Percentiles rank a stretch among this genome's conserved stretches.
Conservation (phyloP, 2,797 vertebrate genomes). For the Enteromius viviparus region DNA sequence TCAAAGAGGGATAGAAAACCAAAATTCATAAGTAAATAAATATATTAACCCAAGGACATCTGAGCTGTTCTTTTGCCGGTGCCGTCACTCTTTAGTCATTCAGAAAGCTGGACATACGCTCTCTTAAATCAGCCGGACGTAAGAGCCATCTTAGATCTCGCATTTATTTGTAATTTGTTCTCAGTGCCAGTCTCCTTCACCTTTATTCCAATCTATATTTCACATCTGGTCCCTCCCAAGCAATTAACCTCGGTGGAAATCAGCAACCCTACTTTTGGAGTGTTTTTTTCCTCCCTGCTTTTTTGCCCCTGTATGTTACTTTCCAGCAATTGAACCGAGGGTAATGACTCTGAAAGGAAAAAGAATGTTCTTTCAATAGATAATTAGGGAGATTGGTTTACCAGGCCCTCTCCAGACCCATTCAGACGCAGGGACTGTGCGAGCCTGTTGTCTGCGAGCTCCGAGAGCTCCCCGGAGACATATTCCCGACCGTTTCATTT, state of each 20-base stretch:
- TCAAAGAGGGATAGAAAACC: too few species aligned
- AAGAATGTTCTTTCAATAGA: slow-evolving; percentile 85
- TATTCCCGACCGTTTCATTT: slow-evolving; percentile 89
- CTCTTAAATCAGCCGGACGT: slow-evolving; percentile 2
- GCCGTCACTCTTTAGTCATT: slow-evolving; percentile 3
- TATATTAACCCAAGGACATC: background rate
- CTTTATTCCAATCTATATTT: slow-evolving; percentile 71
- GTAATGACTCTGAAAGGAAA: slow-evolving; percentile 77
- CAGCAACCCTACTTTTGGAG: slow-evolving; percentile 64
- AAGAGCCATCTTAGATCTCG: slow-evolving; percentile 59
- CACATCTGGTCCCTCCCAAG: slow-evolving; percentile 70
- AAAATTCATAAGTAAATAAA: background rate
- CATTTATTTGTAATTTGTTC: slow-evolving; percentile 72
- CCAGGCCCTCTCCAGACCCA: slow-evolving; percentile 79
- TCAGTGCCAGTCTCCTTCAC: slow-evolving; percentile 67
- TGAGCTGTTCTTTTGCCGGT: slow-evolving; percentile 1
- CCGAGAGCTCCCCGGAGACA: slow-evolving; percentile 85
- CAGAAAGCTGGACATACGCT: slow-evolving; percentile 48
- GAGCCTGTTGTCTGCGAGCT: slow-evolving; percentile 77
- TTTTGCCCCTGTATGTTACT: slow-evolving; percentile 75
- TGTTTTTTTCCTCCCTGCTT: slow-evolving; percentile 57
- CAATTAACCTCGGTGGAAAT: slow-evolving; percentile 77
- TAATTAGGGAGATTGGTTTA: slow-evolving; percentile 97
- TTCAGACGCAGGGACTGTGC: slow-evolving; percentile 77
- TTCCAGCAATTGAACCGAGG: slow-evolving; percentile 79